Base-by-base conservation (phyloP, 2,888 invertebrate genomes). In the Cotesia congregata region DNA sequence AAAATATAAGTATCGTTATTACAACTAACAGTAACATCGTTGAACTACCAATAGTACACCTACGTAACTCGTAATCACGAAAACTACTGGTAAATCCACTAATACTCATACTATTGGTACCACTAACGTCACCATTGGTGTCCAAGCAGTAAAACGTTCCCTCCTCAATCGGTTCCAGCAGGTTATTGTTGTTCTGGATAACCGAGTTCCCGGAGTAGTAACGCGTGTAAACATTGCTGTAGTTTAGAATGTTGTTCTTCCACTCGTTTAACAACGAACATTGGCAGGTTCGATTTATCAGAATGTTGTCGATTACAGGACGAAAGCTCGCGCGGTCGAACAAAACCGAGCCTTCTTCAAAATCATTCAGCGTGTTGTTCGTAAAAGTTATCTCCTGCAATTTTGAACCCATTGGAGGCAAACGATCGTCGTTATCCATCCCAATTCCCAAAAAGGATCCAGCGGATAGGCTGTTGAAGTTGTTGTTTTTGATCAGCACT, bases 401-500 rank as follows among this genome's bases (percentile, higher is more conserved):
- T 6, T 90, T 85, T 91, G 80, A 94, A 91, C 17, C 90, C 83
- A 80, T 91, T 90, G 83, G 90, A 90, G 75, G 85, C 86, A 68
- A 90, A 82, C 87, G 87, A 71, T 85, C 85, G 5, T 91, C 89
- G 9, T 90, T 86, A 74, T 91, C 90, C 60, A 92, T 91, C 38
- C 88, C 86, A 69, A 92, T 91, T 0, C 93, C 93, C 5, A 91
- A 87, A 82, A 95, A 93, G 6, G 94, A 93, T 2, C 93, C 93
- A 74, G 92, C 90, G 67, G 91, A 90, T 0, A 94, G 85, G 67
- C 89, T 90, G 1, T 88, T 89, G 76, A 95, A 92, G 9, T 90
- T 91, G 86, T 94, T 94, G 89, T 94, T 93, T 84, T 92, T 92
- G 83, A 95, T 92, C 7, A 92, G 90, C 39, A 94, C 92, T 12